phyloP scores from a whole-genome alignment of 1,140 invertebrate species.

The Euglossa dilemma region DNA sequence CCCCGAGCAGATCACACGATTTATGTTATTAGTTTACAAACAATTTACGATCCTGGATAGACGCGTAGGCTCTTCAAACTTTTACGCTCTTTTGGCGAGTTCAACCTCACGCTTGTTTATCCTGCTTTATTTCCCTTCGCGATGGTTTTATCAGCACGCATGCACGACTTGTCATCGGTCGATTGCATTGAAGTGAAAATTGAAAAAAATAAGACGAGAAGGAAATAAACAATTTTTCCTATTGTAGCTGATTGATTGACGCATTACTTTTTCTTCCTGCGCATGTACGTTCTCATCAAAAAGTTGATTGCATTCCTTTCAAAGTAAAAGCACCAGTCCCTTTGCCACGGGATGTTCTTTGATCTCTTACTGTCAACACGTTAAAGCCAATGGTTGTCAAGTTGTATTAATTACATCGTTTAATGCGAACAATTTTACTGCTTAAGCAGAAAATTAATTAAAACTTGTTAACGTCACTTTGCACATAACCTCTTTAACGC shows the following conservation, averaged over 20 bases:
- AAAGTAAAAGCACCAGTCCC: neutral
- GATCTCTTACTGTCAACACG: neutral
- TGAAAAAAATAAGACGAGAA: too few species aligned
- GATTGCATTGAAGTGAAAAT: neutral
- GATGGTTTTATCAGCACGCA: neutral
- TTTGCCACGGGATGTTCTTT: neutral
- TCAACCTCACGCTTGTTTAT: neutral
- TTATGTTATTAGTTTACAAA: conserved; percentile 7
- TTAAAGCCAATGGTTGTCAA: neutral
- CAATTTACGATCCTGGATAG: neutral
- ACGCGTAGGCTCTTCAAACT: neutral
- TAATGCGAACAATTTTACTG: neutral
- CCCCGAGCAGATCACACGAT: neutral
- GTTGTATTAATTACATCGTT: neutral
- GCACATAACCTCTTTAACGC: neutral
- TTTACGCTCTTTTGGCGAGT: neutral
- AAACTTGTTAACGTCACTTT: neutral
- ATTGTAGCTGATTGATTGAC: conserved; percentile 5
- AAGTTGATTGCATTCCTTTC: conserved; percentile 1
- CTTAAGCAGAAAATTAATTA: neutral
- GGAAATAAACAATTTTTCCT: neutral
- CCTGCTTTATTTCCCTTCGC: neutral
- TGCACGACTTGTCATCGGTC: neutral
- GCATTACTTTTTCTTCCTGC: neutral
- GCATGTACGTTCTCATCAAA: neutral